These are phyloP conservation scores for Gila orcuttii DNA, from an alignment of 2,113 vertebrate genomes.

Conservation along the genomic window DNA sequence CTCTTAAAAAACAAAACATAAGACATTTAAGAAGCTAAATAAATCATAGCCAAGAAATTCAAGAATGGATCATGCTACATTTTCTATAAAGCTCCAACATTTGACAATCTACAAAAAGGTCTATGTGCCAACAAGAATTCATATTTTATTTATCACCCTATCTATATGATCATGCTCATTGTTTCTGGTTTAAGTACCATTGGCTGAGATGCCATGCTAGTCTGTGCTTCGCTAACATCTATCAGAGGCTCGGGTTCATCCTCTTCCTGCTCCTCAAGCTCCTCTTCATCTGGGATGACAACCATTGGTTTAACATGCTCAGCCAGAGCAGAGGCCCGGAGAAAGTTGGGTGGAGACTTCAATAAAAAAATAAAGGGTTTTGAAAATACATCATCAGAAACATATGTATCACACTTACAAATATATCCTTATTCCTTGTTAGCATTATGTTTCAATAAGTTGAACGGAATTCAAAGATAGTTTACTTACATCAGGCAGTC, in stretches of 20 bases:
- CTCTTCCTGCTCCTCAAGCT: constrained; percentile 80
- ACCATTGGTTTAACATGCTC: constrained; percentile 97
- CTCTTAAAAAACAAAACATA: constrained; percentile 60
- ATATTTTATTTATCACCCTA: neutral
- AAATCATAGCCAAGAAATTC: neutral
- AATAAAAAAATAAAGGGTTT: constrained; percentile 22
- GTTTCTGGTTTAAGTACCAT: constrained; percentile 56
- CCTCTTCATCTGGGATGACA: constrained; percentile 88
- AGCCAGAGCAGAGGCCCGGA: constrained; percentile 89
- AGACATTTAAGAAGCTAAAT: neutral
- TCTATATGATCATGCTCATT: neutral
- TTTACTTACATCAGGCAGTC: constrained; percentile 88
- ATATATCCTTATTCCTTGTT: neutral
- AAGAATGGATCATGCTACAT: neutral
- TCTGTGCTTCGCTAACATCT: constrained; percentile 77
- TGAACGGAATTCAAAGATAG: neutral
- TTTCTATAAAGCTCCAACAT: neutral
- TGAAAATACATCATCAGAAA: neutral
- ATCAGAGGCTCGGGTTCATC: constrained; percentile 90
- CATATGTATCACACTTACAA: neutral
- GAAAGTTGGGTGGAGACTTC: constrained; percentile 89
- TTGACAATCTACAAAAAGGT: neutral
- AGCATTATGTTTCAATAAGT: neutral
- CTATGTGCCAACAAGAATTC: neutral
- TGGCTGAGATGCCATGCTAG: constrained; percentile 66